Evolutionary conservation across 2,113 vertebrate genomes (phyloP).

Genomic region (Phrynosoma blainvillii): DNA sequence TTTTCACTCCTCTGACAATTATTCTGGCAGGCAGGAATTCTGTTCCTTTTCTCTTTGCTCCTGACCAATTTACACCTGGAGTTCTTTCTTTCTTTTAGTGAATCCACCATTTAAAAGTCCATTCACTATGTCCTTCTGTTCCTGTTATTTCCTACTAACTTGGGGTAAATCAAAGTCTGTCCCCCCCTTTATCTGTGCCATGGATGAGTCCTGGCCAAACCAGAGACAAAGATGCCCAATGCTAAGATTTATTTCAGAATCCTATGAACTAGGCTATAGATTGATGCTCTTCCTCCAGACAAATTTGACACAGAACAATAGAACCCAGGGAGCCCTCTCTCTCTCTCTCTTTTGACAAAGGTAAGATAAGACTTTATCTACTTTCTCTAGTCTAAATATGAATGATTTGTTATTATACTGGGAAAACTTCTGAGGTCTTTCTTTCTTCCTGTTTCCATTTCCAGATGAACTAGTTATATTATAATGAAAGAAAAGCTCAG

Average conservation of each 20-base stretch:
- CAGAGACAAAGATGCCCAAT: neutral
- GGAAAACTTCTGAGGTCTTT: neutral
- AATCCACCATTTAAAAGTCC: neutral
- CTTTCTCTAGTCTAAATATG: neutral
- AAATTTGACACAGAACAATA: neutral
- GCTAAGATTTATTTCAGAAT: neutral
- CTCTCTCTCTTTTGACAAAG: neutral
- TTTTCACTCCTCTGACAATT: neutral
- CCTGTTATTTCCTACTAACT: neutral
- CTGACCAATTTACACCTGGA: neutral
- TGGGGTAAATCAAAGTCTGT: neutral
- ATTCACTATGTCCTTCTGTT: neutral
- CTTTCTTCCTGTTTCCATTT: slow-evolving; percentile 31
- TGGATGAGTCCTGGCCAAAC: neutral
- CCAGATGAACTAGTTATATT: neutral
- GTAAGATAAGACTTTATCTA: neutral
- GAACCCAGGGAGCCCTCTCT: neutral
- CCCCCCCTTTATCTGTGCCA: neutral
- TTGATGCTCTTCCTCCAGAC: neutral
- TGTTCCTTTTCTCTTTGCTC: neutral
- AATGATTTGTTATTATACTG: slow-evolving; percentile 6
- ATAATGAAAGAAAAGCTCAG: slow-evolving; percentile 11
- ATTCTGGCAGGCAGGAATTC: neutral
- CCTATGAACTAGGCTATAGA: neutral
- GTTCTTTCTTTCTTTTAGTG: neutral